phyloP scores from a whole-genome alignment of 2,888 invertebrate genomes.

The Cheilosia variabilis region DNA sequence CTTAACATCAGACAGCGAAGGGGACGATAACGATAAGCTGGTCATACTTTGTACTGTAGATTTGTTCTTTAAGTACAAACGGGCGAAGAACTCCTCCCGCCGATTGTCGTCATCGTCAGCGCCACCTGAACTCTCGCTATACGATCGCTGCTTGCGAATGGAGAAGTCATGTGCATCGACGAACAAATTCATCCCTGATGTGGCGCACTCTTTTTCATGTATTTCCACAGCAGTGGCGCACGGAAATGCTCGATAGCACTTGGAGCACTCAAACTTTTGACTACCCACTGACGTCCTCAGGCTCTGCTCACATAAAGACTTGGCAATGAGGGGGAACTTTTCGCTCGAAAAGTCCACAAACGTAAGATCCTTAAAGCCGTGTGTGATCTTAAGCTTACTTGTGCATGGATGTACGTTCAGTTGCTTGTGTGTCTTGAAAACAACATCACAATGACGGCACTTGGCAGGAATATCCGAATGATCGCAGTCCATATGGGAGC shows the following conservation, averaged over 20 bases:
- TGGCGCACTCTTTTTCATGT: conserved; percentile 86
- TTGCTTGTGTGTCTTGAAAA: conserved; percentile 89
- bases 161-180: conserved; percentile 75
- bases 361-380: conserved; percentile 89
- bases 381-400: conserved; percentile 80
- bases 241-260: conserved; percentile 89
- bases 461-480: conserved; percentile 88
- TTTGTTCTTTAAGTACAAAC: conserved; percentile 90
- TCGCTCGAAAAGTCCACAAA: conserved; percentile 92
- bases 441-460: conserved; percentile 89
- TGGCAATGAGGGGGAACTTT: conserved; percentile 91
- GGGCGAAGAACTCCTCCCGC: conserved; percentile 92
- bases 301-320: conserved; percentile 89
- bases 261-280: conserved; percentile 88
- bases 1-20: conserved; percentile 77
- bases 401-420: conserved; percentile 89
- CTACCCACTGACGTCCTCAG: conserved; percentile 85
- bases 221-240: conserved; percentile 88
- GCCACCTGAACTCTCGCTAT: conserved; percentile 74
- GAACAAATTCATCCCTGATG: conserved; percentile 57
- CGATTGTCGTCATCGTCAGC: conserved; percentile 73
- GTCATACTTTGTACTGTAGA: conserved; percentile 81
- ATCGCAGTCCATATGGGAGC: conserved; percentile 87
- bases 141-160: conserved; percentile 74
- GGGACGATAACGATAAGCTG: conserved; percentile 72